A percentile compares a stretch with the other conserved stretches of the same genome.
These are phyloP conservation scores for Drosophila sturtevanti DNA, from an alignment of 1,140 invertebrate genomes.

Conservation along the genomic window DNA sequence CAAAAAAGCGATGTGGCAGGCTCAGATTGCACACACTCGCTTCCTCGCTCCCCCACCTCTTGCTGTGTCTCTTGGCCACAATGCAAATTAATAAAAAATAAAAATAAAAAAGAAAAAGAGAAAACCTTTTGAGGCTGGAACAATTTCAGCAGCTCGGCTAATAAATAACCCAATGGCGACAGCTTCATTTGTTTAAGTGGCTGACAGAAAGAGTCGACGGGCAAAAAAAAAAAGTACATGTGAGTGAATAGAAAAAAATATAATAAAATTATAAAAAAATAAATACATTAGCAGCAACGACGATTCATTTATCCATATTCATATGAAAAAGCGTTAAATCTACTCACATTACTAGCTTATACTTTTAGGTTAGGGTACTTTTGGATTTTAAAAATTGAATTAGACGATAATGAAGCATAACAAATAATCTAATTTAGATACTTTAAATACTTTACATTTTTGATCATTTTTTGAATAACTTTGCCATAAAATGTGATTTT, in stretches of 20 bases:
- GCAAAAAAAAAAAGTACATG: slow-evolving; percentile 10
- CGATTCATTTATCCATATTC: neutral
- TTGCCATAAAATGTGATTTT: too few species aligned
- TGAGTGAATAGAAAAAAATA: neutral
- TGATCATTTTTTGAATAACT: too few species aligned
- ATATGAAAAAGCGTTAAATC: too few species aligned
- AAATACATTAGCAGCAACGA: neutral
- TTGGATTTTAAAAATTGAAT: too few species aligned
- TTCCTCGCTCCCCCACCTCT: slow-evolving; percentile 3
- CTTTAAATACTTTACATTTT: too few species aligned
- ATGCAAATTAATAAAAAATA: slow-evolving; percentile 74
- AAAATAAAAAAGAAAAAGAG: neutral
- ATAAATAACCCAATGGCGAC: slow-evolving; percentile 74
- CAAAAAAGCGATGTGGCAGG: slow-evolving; percentile 74
- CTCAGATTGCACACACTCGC: slow-evolving; percentile 68
- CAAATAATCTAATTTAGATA: too few species aligned
- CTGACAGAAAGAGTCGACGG: slow-evolving; percentile 45
- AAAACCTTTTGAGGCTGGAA: slow-evolving; percentile 73
- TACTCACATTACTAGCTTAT: too few species aligned
- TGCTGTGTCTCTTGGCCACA: slow-evolving; percentile 50
- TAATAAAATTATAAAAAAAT: too few species aligned
- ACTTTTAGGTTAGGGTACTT: too few species aligned
- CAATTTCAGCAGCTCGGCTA: slow-evolving; percentile 64
- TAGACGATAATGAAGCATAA: too few species aligned
- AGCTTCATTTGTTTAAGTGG: slow-evolving; percentile 80